Evolutionary conservation across 2,797 vertebrate genomes (phyloP).

Genomic region (Tangara arthus): DNA sequence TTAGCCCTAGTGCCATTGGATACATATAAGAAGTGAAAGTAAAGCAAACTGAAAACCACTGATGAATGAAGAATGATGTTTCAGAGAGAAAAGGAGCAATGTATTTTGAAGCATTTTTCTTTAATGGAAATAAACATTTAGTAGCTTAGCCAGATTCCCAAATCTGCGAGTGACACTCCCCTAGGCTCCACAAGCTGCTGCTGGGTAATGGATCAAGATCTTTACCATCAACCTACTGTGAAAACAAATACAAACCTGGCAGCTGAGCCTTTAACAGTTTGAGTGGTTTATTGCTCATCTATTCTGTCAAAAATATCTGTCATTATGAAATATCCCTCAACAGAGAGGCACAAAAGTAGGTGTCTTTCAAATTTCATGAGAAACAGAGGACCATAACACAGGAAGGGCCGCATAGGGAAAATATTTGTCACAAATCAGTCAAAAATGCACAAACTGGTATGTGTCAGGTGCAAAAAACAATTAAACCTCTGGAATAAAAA

Average conservation of each 20-base stretch:
- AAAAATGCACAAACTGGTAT: neutral
- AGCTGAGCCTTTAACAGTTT: neutral
- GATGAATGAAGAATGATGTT: neutral
- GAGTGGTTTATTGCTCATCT: neutral
- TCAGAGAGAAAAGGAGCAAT: neutral
- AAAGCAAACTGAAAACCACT: neutral
- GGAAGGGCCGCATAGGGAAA: neutral
- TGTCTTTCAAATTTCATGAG: neutral
- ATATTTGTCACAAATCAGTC: neutral
- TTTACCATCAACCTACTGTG: neutral
- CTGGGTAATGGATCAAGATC: neutral
- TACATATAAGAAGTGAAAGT: neutral
- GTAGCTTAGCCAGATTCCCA: neutral
- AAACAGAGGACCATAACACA: fast-evolving
- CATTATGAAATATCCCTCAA: neutral
- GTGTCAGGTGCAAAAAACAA: neutral
- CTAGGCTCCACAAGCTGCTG: neutral
- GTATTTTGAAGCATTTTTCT: neutral
- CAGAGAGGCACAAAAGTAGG: neutral
- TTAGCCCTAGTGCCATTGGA: neutral
- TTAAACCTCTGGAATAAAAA: neutral
- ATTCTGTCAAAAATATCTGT: neutral
- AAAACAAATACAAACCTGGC: neutral
- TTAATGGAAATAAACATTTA: neutral
- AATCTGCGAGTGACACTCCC: neutral